These are phyloP conservation scores for Calyptomena viridis DNA, from an alignment of 2,113 vertebrate genomes.

Conservation along the genomic window DNA sequence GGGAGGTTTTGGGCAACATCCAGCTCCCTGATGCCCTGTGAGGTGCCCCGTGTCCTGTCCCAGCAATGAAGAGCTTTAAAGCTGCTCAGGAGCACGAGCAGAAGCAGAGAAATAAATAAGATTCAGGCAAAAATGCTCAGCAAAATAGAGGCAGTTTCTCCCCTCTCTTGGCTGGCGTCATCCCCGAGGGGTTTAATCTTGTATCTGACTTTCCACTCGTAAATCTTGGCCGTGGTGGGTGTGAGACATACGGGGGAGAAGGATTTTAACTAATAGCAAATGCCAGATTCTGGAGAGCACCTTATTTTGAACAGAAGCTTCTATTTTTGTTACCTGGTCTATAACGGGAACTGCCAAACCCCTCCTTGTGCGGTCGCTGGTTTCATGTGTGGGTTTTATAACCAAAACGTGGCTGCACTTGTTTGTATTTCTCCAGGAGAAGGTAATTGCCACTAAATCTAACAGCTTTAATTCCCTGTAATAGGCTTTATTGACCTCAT, in stretches of 20 bases:
- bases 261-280: neutral
- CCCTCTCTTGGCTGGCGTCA: neutral
- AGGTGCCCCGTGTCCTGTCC: neutral
- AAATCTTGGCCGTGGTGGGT: neutral
- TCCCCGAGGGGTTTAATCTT: neutral
- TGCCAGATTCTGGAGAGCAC: neutral
- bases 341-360: neutral
- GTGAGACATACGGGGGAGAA: neutral
- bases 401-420: neutral
- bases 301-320: neutral
- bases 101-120: neutral
- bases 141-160: neutral
- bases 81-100: neutral
- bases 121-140: neutral
- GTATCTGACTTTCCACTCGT: neutral
- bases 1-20: neutral
- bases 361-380: neutral
- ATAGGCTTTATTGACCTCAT: neutral
- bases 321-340: neutral
- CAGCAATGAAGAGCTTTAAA: neutral
- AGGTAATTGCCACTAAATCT: neutral
- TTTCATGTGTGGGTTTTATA: neutral
- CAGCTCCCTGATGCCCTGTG: neutral
- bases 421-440: neutral
- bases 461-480: conserved; percentile 12